phyloP scores from a whole-genome alignment of 1,140 invertebrate genomes.

The Adelges cooleyi region DNA sequence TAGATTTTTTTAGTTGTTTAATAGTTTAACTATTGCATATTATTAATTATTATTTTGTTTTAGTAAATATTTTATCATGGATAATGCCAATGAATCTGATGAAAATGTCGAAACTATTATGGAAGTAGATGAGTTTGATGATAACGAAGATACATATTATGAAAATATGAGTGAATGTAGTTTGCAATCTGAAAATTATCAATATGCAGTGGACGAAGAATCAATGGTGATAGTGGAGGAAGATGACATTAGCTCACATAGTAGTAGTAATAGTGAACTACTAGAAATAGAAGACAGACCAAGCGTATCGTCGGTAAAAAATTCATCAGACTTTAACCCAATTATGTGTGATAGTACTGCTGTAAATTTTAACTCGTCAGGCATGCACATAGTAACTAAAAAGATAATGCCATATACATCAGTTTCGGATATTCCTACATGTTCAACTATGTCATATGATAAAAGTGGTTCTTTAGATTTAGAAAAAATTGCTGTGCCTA shows the following conservation, averaged over 20 bases:
- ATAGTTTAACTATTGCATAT: too few relatives aligned
- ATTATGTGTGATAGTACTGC: background rate
- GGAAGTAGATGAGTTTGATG: background rate
- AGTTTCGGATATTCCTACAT: too few relatives aligned
- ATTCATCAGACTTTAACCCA: background rate
- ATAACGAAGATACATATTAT: background rate
- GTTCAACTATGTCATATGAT: background rate
- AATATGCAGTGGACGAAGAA: background rate
- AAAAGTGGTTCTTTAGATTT: background rate
- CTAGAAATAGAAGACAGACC: background rate
- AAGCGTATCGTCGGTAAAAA: background rate
- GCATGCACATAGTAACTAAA: too few relatives aligned
- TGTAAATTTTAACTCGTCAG: too few relatives aligned
- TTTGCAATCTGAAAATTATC: background rate
- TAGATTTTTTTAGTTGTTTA: too few relatives aligned
- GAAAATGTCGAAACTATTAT: slow-evolving; percentile 11
- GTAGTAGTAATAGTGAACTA: background rate
- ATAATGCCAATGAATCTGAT: background rate
- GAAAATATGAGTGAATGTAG: background rate
- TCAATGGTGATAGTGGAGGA: background rate
- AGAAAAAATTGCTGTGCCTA: background rate
- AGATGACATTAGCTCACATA: background rate
- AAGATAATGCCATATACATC: too few relatives aligned
- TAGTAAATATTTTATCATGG: background rate
- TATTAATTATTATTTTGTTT: too few relatives aligned